These are phyloP conservation scores for Glaucomys volans DNA, from an alignment of 2,113 vertebrate species.

Conservation along the genomic window DNA sequence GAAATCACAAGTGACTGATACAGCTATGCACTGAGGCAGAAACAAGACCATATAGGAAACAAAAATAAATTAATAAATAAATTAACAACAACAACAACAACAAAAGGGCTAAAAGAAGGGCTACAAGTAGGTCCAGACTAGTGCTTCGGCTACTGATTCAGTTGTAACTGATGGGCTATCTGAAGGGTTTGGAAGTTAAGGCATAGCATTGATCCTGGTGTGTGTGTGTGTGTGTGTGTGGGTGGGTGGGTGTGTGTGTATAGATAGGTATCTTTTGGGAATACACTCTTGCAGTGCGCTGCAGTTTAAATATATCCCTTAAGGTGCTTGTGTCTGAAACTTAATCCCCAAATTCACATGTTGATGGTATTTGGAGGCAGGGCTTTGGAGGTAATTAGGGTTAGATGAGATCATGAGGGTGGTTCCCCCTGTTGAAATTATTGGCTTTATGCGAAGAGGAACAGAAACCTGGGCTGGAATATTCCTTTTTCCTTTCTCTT, in stretches of 20 bases:
- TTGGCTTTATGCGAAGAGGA: neutral
- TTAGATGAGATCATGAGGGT: neutral
- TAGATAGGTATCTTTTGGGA: neutral
- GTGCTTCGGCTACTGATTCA: neutral
- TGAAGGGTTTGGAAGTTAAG: neutral
- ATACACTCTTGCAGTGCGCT: neutral
- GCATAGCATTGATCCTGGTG: neutral
- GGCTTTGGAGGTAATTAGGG: neutral
- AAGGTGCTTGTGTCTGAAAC: too few relatives aligned
- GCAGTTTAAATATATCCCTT: neutral
- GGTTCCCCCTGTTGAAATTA: neutral
- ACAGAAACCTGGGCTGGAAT: neutral
- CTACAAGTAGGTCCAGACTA: neutral
- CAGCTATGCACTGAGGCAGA: neutral
- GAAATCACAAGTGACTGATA: neutral
- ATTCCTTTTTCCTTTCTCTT: neutral
- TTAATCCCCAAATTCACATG: neutral
- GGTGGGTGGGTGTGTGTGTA: neutral
- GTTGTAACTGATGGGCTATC: neutral
- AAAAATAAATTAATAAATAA: neutral
- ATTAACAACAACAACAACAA: too few relatives aligned
- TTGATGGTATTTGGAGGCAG: neutral
- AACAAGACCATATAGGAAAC: neutral
- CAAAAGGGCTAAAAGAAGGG: too few relatives aligned
- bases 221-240: rapidly evolving